Evolutionary conservation across 2,888 invertebrate genomes (phyloP).

Genomic region (Agrotis puta): DNA sequence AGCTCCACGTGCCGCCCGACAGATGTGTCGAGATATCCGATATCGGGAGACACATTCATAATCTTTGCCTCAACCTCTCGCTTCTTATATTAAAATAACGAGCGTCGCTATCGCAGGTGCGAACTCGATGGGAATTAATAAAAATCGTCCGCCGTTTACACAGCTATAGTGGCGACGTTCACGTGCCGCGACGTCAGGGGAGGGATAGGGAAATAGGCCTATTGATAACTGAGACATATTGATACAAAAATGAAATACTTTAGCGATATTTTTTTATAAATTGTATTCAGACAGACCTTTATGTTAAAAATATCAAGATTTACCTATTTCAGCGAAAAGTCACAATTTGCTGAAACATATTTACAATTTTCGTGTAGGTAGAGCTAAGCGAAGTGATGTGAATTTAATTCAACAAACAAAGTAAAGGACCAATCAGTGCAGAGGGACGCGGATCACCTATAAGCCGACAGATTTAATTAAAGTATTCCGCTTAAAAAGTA

Average conservation of each 20-base stretch:
- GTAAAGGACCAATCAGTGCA: slow-evolving; percentile 62
- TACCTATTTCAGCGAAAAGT: neutral
- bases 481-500: slow-evolving; percentile 83
- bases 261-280: slow-evolving; percentile 23
- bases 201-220: slow-evolving; percentile 45
- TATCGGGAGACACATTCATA: slow-evolving; percentile 91
- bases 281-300: slow-evolving; percentile 19
- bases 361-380: slow-evolving; percentile 3
- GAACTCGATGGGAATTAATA: slow-evolving; percentile 82
- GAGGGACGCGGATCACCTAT: slow-evolving; percentile 70
- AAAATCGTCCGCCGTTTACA: slow-evolving; percentile 73
- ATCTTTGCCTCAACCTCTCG: slow-evolving; percentile 87
- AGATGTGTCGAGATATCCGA: slow-evolving; percentile 90
- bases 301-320: slow-evolving; percentile 38
- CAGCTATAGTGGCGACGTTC: slow-evolving; percentile 55
- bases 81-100: slow-evolving; percentile 89
- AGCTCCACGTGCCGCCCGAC: slow-evolving; percentile 88
- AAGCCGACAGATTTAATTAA: slow-evolving; percentile 84
- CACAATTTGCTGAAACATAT: slow-evolving; percentile 13
- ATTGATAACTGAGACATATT: slow-evolving; percentile 51
- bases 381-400: slow-evolving; percentile 18
- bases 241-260: slow-evolving; percentile 40
- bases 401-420: slow-evolving; percentile 69
- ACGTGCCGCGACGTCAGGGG: slow-evolving; percentile 33
- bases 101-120: slow-evolving; percentile 82